Evolutionary conservation across 2,888 invertebrate species (phyloP).

Genomic region (Diachrysia chrysitis): DNA sequence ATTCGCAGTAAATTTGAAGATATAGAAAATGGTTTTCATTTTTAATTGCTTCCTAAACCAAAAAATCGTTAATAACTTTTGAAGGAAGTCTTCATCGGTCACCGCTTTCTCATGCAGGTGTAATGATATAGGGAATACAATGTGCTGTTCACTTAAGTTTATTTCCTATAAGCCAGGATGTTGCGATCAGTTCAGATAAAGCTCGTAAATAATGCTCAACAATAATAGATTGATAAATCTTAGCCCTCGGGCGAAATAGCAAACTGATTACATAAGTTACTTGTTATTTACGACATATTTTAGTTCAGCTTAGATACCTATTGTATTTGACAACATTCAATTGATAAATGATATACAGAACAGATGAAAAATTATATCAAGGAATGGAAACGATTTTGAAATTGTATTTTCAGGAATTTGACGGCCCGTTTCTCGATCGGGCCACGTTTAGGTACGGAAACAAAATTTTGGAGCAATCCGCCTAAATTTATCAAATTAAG

Average conservation of each 20-base stretch:
- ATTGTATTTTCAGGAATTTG: too few relatives aligned
- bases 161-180: slow-evolving; percentile 7
- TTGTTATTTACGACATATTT: not conserved
- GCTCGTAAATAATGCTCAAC: slow-evolving; percentile 12
- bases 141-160: not conserved
- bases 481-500: too few relatives aligned
- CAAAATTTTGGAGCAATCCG: too few relatives aligned
- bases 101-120: not conserved
- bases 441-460: too few relatives aligned
- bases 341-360: too few relatives aligned
- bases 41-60: not conserved
- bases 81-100: not conserved
- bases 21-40: too few relatives aligned
- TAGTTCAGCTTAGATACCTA: not conserved
- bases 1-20: too few relatives aligned
- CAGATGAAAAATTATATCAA: too few relatives aligned
- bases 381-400: too few relatives aligned
- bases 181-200: not conserved
- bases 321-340: too few relatives aligned
- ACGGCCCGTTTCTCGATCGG: too few relatives aligned
- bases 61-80: not conserved
- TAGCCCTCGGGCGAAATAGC: not conserved
- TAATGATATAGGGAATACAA: not conserved
- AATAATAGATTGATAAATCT: slow-evolving; percentile 13
- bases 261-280: slow-evolving; percentile 7